Conservation (phyloP, 2,888 invertebrate genomes). For the Philhelius pedissequus region DNA sequence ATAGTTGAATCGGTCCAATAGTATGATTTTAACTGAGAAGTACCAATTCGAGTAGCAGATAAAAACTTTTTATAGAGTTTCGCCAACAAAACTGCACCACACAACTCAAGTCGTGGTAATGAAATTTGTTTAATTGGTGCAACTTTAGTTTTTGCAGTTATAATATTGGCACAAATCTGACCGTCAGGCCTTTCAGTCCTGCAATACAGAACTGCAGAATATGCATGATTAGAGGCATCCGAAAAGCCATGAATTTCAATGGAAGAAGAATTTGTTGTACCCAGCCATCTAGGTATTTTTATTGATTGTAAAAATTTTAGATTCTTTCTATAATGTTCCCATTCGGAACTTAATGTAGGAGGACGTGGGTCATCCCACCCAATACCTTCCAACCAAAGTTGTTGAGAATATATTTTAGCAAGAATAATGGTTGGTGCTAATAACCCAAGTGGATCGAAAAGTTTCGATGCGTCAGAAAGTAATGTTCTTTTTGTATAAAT, state of each 20-base stretch:
- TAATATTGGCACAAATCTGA: too few relatives aligned
- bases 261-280: neutral
- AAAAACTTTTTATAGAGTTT: neutral
- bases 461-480: too few relatives aligned
- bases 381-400: too few relatives aligned
- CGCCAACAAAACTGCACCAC: slow-evolving; percentile 29
- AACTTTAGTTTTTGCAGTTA: too few relatives aligned
- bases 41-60: neutral
- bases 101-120: slow-evolving; percentile 65
- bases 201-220: neutral
- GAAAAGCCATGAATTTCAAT: neutral
- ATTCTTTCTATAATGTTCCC: neutral
- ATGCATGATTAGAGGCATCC: neutral
- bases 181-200: neutral
- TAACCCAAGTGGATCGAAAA: too few relatives aligned
- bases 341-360: neutral
- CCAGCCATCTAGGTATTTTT: neutral
- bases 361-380: too few relatives aligned
- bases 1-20: slow-evolving; percentile 35
- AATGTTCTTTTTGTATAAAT: too few relatives aligned
- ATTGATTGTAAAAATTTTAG: neutral
- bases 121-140: too few relatives aligned
- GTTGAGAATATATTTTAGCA: too few relatives aligned
- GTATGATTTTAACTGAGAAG: neutral
- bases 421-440: too few relatives aligned